Evolutionary conservation across 1,140 invertebrate genomes (phyloP), one percentile per base, ranked within the genome.

Genomic region (Drosophila sp.): DNA sequence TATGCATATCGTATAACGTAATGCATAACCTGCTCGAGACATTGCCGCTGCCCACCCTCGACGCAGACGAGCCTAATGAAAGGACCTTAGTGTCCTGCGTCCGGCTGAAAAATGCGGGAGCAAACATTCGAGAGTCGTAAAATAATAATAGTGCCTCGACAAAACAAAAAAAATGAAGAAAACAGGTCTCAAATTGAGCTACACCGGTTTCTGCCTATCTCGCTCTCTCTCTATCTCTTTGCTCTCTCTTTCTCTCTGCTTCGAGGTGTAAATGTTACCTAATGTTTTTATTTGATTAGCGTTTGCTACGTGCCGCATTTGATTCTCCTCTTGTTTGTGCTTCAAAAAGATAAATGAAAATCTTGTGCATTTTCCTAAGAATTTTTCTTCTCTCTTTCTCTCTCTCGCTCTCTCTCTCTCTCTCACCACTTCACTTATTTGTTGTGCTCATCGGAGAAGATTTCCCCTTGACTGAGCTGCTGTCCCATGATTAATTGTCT

Each of bases 211-310:
- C 51, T 8, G 11, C 9, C 6, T 21, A 21, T 4, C 13, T 25
- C 18, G 11, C 4, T 34, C 1, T 29, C 14, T 27, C 38, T 57
- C 36, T 29, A 7, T 57, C 18, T 45, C 18, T 4, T 13, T 57
- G n/a, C 2, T 50, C 57, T 29, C 16, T 34, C 18, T 29, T 46
- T 8, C 29, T 32, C 27, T 58, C 32, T 57, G 32, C 50, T 64
- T 27, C 36, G 78, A 62, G 64, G 82, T 87, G 78, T 87, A 87
- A 89, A 89, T 89, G 82, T 78, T 83, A 73, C 77, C 80, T 78
- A 89, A 87, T 89, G 83, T 87, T 87, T 87, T 87, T 89, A 87
- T 87, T 87, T 87, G 82, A 87, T 87, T 87, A 87, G 82, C 82
- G 82, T 70, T 86, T 53, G 82, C 78, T 82, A 87, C 82, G 82